A percentile compares a stretch with the other conserved stretches of the same genome.
phyloP scores from a whole-genome alignment of 1,140 invertebrate species.

The Drosophila eugracilis region DNA sequence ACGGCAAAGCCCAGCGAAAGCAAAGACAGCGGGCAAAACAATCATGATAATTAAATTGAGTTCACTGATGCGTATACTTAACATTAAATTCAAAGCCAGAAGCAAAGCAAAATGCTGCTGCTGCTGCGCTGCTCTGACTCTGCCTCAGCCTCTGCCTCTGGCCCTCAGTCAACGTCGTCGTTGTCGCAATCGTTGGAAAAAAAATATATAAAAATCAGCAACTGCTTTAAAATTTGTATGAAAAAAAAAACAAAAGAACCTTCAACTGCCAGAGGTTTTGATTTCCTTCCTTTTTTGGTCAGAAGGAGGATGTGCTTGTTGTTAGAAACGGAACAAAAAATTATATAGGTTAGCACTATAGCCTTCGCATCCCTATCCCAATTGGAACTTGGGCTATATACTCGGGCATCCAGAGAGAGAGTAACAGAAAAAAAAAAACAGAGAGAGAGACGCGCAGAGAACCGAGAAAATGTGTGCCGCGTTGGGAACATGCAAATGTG shows the following conservation, averaged over 20 bases:
- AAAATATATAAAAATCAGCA: conserved; percentile 22
- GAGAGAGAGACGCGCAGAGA: conserved; percentile 15
- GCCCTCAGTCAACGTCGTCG: conserved; percentile 8
- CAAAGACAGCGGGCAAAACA: conserved; percentile 70
- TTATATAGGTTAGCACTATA: conserved; percentile 72
- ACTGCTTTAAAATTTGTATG: conserved; percentile 60
- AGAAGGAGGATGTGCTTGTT: conserved; percentile 27
- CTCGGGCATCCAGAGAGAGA: conserved; percentile 19
- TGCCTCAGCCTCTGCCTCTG: too few relatives aligned
- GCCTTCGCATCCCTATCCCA: conserved; percentile 63
- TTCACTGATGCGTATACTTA: conserved; percentile 83
- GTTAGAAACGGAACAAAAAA: conserved; percentile 60
- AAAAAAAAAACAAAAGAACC: conserved; percentile 58
- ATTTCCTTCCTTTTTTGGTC: conserved; percentile 18
- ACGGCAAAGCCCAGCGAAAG: conserved; percentile 20
- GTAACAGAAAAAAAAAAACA: conserved; percentile 4
- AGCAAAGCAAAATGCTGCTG: conserved; percentile 24
- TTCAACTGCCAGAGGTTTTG: conserved; percentile 62
- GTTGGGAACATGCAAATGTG: conserved; percentile 66
- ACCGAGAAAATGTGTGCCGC: conserved; percentile 1
- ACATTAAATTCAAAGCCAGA: conserved; percentile 74
- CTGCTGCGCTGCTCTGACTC: conserved; percentile 2
- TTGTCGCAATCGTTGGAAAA: not conserved
- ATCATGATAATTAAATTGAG: conserved; percentile 83
- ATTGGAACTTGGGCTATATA: conserved; percentile 44